These are phyloP conservation scores for Heliconius cydno DNA, from an alignment of 2,888 invertebrate species.

Conservation along the genomic window DNA sequence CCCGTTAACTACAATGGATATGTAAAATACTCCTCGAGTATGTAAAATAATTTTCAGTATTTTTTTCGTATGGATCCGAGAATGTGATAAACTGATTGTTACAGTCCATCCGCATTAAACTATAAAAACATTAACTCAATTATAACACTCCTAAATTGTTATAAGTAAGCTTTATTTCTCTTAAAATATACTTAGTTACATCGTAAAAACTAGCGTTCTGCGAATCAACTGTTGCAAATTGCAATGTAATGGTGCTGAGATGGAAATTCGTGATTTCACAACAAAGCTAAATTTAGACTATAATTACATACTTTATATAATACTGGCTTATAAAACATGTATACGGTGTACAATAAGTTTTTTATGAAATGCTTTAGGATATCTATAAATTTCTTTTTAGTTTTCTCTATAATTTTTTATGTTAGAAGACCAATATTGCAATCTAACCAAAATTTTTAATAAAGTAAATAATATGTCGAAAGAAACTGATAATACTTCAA, in stretches of 20 bases:
- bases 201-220: conserved; percentile 5
- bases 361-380: neutral
- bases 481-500: no score
- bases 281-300: conserved; percentile 1
- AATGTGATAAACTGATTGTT: neutral
- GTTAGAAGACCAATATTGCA: no score
- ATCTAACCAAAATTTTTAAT: no score
- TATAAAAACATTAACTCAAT: neutral
- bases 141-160: conserved; percentile 1
- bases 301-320: conserved; percentile 13
- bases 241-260: conserved; percentile 20
- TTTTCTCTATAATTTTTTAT: no score
- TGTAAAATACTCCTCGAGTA: neutral
- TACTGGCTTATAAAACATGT: neutral
- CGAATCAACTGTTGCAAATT: conserved; percentile 21
- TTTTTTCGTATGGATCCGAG: neutral
- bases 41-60: neutral
- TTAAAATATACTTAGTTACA: conserved; percentile 12
- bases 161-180: conserved; percentile 11
- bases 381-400: neutral
- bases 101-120: neutral
- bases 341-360: neutral
- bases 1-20: neutral
- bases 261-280: conserved; percentile 21
- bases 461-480: no score